Percentiles rank a stretch among this genome's conserved stretches.
phyloP scores from a whole-genome alignment of 92 coral and sea anemone genomes.

The Metridium senile region DNA sequence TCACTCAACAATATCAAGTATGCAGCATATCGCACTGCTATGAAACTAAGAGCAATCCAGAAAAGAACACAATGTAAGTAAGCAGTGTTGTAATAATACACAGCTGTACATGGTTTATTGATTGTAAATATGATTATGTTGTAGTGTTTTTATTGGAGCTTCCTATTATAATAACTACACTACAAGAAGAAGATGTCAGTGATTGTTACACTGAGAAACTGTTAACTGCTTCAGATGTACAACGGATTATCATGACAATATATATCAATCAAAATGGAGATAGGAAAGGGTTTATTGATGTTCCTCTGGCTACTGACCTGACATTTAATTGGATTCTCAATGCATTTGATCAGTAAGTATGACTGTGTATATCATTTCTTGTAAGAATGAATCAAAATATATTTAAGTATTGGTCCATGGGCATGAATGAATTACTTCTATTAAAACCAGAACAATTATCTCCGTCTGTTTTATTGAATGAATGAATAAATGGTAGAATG shows the following conservation, averaged over 20 bases:
- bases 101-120: neutral
- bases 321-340: conserved; percentile 89
- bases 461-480: no score
- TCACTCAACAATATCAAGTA: conserved; percentile 87
- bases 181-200: conserved; percentile 73
- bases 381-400: neutral
- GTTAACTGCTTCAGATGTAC: conserved; percentile 62
- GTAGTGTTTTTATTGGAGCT: conserved; percentile 80
- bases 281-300: conserved; percentile 50
- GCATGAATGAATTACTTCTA: no score
- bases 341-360: conserved; percentile 92
- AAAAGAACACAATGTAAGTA: conserved; percentile 82
- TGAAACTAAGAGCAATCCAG: conserved; percentile 97
- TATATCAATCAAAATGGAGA: conserved; percentile 79
- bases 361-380: no score
- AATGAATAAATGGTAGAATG: no score
- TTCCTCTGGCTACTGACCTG: conserved; percentile 82
- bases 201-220: conserved; percentile 67
- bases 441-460: no score
- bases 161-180: conserved; percentile 60
- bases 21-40: conserved; percentile 99
- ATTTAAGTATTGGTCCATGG: neutral
- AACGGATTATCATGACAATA: conserved; percentile 58
- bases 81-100: neutral
- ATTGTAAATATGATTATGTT: conserved; percentile 9